Percentiles rank a stretch among this genome's conserved stretches.
Conservation (phyloP, 2,797 vertebrate species). For the Triplophysa bombifrons region DNA sequence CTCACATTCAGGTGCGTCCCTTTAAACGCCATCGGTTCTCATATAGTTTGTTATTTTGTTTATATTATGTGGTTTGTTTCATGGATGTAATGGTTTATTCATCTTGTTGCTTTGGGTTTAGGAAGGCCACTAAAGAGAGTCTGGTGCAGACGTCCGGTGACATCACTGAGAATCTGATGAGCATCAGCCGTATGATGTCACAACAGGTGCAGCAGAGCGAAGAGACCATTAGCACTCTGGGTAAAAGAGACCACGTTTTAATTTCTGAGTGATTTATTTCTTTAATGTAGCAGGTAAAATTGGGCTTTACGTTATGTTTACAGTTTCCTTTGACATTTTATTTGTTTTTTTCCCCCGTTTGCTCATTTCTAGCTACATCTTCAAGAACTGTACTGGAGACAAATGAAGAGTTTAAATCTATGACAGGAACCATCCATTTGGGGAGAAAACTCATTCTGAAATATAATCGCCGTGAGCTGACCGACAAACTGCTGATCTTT, state of each 20-base stretch:
- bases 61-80: too few species aligned
- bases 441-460: constrained; percentile 95
- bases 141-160: constrained; percentile 86
- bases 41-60: too few species aligned
- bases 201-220: constrained; percentile 92
- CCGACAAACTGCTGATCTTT: constrained; percentile 94
- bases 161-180: constrained; percentile 93
- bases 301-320: not conserved
- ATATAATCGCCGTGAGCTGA: constrained; percentile 92
- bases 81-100: not conserved
- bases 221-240: constrained; percentile 84
- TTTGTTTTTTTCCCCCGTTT: not conserved
- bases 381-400: constrained; percentile 91
- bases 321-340: not conserved
- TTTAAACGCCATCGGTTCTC: too few species aligned
- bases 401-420: constrained; percentile 93
- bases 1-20: too few species aligned
- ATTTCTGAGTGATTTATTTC: not conserved
- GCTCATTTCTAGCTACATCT: constrained; percentile 76
- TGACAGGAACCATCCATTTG: constrained; percentile 92
- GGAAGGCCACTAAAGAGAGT: constrained; percentile 88
- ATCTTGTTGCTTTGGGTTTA: constrained; percentile 55
- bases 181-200: constrained; percentile 93
- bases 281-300: not conserved
- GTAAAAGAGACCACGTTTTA: constrained; percentile 66